These are phyloP conservation scores for Cistogaster globosa DNA, from an alignment of 2,888 invertebrate species.

Conservation along the genomic window DNA sequence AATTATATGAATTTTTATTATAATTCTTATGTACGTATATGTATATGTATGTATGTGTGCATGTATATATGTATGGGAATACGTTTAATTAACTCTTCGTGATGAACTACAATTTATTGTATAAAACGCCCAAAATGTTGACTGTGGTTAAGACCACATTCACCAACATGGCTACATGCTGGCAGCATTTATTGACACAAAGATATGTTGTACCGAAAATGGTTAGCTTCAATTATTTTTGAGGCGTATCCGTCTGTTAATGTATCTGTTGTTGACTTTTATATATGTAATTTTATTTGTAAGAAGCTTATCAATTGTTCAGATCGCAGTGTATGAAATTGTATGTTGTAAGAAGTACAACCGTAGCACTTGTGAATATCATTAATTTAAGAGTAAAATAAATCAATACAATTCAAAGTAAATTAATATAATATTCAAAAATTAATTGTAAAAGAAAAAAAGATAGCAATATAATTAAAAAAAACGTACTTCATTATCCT, in stretches of 20 bases:
- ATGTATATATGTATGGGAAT: neutral
- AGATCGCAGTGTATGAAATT: no score
- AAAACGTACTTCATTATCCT: no score
- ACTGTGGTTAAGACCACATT: constrained; percentile 5
- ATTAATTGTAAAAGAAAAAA: no score
- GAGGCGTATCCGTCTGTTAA: neutral
- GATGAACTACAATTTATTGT: constrained; percentile 47
- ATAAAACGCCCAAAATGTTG: constrained; percentile 44
- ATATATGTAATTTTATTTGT: no score
- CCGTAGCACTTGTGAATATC: no score
- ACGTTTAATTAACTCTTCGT: constrained; percentile 41
- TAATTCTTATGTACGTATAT: neutral
- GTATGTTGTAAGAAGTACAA: no score
- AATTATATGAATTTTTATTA: constrained; percentile 10
- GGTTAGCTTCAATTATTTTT: neutral
- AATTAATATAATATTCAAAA: no score
- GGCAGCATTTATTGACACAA: neutral
- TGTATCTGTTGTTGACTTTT: neutral
- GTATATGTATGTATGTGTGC: neutral
- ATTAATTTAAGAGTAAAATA: no score
- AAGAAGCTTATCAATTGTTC: no score
- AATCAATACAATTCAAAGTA: no score
- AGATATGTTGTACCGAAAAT: constrained; percentile 18
- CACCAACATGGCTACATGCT: constrained; percentile 3
- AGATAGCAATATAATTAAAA: no score